Evolutionary conservation across 2,797 vertebrate species (phyloP).

Genomic region (Etheostoma nigrum): DNA sequence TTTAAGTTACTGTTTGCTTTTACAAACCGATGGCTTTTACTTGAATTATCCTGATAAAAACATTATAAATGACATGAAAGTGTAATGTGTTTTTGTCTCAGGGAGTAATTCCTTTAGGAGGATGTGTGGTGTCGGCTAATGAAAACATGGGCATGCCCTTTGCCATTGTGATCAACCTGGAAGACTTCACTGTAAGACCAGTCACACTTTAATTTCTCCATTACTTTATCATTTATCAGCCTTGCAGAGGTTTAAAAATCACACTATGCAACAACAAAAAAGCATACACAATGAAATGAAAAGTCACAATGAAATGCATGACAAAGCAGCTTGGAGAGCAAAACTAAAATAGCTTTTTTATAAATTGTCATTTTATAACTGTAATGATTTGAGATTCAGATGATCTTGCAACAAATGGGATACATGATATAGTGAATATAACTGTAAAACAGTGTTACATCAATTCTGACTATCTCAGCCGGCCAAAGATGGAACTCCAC

Average conservation of each 20-base stretch:
- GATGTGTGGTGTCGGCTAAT: conserved; percentile 91
- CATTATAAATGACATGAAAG: neutral
- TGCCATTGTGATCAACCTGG: conserved; percentile 92
- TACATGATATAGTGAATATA: conserved; percentile 3
- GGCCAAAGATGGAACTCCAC: neutral
- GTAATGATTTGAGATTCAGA: neutral
- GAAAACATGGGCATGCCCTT: conserved; percentile 95
- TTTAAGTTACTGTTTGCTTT: neutral
- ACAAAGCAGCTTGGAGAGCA: neutral
- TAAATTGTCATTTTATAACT: neutral
- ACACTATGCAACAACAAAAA: neutral
- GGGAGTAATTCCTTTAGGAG: conserved; percentile 96
- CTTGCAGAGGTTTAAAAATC: neutral
- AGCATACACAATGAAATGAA: neutral
- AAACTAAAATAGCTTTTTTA: neutral
- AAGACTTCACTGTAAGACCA: conserved; percentile 92
- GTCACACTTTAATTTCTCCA: neutral
- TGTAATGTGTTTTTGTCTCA: conserved; percentile 61
- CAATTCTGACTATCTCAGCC: neutral
- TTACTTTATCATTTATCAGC: neutral
- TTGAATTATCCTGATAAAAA: neutral
- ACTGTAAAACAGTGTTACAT: neutral
- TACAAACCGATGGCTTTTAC: neutral
- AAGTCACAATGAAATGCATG: neutral
- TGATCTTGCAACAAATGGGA: conserved; percentile 23